Evolutionary conservation across 2,888 invertebrate genomes (phyloP).

Genomic region (Heliconius cydno): DNA sequence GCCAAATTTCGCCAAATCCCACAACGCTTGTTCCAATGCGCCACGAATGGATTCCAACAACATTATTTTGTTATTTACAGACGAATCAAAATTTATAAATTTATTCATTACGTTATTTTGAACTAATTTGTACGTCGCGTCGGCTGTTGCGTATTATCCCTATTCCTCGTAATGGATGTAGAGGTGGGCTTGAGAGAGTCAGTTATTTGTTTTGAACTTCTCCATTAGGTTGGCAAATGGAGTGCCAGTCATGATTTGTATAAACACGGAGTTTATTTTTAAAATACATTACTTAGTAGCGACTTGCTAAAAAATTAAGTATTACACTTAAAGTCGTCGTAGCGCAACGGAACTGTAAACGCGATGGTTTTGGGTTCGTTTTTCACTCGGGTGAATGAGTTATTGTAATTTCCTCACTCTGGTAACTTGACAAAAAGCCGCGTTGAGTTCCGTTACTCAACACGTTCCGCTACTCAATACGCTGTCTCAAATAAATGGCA

Average conservation of each 20-base stretch:
- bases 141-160: neutral
- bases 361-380: no score
- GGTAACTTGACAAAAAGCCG: no score
- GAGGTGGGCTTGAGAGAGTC: neutral
- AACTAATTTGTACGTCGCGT: neutral
- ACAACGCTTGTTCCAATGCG: no score
- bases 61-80: neutral
- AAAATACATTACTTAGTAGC: neutral
- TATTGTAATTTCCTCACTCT: no score
- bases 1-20: no score
- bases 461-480: no score
- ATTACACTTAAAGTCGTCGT: neutral
- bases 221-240: slow-evolving; percentile 9
- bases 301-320: neutral
- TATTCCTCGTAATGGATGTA: slow-evolving; percentile 2
- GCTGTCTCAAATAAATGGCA: no score
- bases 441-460: no score
- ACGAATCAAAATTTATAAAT: neutral
- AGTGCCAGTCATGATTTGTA: slow-evolving; percentile 25
- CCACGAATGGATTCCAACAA: no score
- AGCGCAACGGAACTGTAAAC: no score
- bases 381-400: no score
- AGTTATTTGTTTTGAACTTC: slow-evolving; percentile 14
- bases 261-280: neutral
- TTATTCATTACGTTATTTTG: neutral